Percentiles rank a stretch among this genome's conserved stretches.
phyloP scores from a whole-genome alignment of 92 coral and sea anemone species.

The Paragorgia papillata region DNA sequence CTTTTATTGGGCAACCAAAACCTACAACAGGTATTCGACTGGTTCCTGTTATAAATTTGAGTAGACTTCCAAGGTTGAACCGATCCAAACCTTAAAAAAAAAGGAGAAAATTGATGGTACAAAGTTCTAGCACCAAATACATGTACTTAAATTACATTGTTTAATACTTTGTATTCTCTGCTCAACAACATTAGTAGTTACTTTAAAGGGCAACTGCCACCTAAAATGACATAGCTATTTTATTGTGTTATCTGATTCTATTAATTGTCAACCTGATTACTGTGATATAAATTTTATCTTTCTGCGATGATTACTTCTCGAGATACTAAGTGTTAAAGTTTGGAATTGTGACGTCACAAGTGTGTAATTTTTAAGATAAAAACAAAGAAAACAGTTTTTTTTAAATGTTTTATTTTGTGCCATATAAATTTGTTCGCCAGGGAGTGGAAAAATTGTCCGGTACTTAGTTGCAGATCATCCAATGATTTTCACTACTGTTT shows the following conservation, averaged over 20 bases:
- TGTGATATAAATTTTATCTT: conserved; percentile 32
- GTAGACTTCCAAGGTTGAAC: too few relatives aligned
- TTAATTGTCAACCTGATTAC: conserved; percentile 41
- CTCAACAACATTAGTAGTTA: too few relatives aligned
- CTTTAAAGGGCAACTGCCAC: conserved; percentile 45
- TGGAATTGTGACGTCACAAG: conserved; percentile 42
- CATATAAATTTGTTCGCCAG: conserved; percentile 15
- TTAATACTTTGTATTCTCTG: too few relatives aligned
- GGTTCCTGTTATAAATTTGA: too few relatives aligned
- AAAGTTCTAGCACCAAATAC: too few relatives aligned
- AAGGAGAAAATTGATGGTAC: too few relatives aligned
- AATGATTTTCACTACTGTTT: not conserved
- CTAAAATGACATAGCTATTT: conserved; percentile 40
- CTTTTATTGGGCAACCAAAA: too few relatives aligned
- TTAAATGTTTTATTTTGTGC: conserved; percentile 15
- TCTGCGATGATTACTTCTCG: conserved; percentile 23
- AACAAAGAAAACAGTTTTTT: conserved; percentile 6
- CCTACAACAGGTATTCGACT: too few relatives aligned
- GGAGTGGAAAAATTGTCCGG: conserved; percentile 11
- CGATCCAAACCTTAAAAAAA: too few relatives aligned
- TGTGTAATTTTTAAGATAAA: conserved; percentile 13
- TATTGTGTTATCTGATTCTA: conserved; percentile 35
- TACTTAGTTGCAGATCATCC: conserved; percentile 17
- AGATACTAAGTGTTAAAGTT: conserved; percentile 36
- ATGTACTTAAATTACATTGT: too few relatives aligned